A percentile compares a stretch with the other conserved stretches of the same genome.
Evolutionary conservation across 2,888 invertebrate genomes (phyloP).

Genomic region (Drosophila neonasuta): DNA sequence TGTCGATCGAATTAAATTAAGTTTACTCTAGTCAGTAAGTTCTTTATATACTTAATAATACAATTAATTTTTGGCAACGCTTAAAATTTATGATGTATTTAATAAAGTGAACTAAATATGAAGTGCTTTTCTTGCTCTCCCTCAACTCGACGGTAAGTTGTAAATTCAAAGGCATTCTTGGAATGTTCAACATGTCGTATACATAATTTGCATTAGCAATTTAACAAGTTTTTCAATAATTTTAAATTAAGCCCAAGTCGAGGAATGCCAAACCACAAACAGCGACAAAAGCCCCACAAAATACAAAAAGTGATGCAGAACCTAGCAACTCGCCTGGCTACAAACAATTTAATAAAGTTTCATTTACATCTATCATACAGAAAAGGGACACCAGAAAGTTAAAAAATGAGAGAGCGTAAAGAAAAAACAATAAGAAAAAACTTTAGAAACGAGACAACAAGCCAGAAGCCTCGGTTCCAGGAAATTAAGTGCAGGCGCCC

Average conservation of each 20-base stretch:
- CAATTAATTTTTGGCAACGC: slow-evolving; percentile 33
- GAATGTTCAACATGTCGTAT: slow-evolving; percentile 18
- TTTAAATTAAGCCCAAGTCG: slow-evolving; percentile 17
- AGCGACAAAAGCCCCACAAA: slow-evolving; percentile 4
- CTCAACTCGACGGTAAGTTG: not conserved
- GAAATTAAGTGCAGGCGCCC: slow-evolving; percentile 4
- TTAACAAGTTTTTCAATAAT: slow-evolving; percentile 55
- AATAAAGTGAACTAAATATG: slow-evolving; percentile 29
- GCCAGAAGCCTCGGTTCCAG: not conserved
- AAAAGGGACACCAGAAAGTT: slow-evolving; percentile 2
- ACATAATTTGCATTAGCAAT: slow-evolving; percentile 27
- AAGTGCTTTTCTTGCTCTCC: not conserved
- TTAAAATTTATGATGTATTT: slow-evolving; percentile 38
- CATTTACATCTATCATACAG: slow-evolving; percentile 48
- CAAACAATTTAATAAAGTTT: slow-evolving; percentile 55
- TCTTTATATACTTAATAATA: slow-evolving; percentile 20
- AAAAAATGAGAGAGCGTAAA: slow-evolving; percentile 8
- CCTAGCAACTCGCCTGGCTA: slow-evolving; percentile 12
- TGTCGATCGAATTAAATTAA: slow-evolving; percentile 34
- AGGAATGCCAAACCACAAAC: slow-evolving; percentile 1
- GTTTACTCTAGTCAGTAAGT: slow-evolving; percentile 22
- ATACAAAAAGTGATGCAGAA: slow-evolving; percentile 15
- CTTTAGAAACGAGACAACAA: slow-evolving; percentile 16
- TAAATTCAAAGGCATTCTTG: not conserved
- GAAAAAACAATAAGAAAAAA: slow-evolving; percentile 35